Conservation (phyloP, 92 coral and sea anemone genomes). For the Ricordea florida region DNA sequence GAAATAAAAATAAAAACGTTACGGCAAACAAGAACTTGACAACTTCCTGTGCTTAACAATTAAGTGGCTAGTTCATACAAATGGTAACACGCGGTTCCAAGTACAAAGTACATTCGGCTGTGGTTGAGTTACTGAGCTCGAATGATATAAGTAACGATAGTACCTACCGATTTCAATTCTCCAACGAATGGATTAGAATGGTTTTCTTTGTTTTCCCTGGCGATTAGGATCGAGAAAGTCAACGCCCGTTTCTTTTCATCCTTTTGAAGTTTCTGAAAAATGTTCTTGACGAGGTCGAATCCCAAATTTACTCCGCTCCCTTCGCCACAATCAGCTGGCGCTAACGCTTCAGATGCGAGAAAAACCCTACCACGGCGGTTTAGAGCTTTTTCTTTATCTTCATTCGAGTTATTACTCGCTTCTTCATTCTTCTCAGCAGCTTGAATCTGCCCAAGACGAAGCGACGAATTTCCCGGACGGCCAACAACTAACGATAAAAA, state of each 20-base stretch:
- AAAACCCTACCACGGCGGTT: constrained; percentile 20
- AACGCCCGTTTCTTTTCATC: constrained; percentile 26
- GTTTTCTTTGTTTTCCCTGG: constrained; percentile 47
- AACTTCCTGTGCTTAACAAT: too few species aligned
- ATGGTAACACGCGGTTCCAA: too few species aligned
- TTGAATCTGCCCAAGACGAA: constrained; percentile 85
- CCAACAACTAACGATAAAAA: constrained; percentile 8
- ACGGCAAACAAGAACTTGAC: too few species aligned
- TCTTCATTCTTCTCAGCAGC: constrained; percentile 82
- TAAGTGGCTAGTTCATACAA: too few species aligned
- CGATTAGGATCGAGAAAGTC: constrained; percentile 28
- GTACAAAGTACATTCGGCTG: too few species aligned
- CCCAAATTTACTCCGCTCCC: constrained; percentile 43
- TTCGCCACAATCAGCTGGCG: constrained; percentile 1
- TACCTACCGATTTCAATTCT: constrained; percentile 75
- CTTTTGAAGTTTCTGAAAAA: constrained; percentile 30
- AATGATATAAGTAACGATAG: constrained; percentile 1
- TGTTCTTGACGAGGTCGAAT: constrained; percentile 48
- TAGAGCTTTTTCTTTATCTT: neutral
- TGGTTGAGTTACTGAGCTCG: too few species aligned
- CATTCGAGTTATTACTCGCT: constrained; percentile 14
- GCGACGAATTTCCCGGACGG: constrained; percentile 46
- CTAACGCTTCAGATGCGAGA: neutral
- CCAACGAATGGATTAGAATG: constrained; percentile 28
- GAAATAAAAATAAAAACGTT: too few species aligned